Percentiles rank a stretch among this genome's conserved stretches.
phyloP scores from a whole-genome alignment of 1,140 invertebrate genomes.

The Papilio dardanus region DNA sequence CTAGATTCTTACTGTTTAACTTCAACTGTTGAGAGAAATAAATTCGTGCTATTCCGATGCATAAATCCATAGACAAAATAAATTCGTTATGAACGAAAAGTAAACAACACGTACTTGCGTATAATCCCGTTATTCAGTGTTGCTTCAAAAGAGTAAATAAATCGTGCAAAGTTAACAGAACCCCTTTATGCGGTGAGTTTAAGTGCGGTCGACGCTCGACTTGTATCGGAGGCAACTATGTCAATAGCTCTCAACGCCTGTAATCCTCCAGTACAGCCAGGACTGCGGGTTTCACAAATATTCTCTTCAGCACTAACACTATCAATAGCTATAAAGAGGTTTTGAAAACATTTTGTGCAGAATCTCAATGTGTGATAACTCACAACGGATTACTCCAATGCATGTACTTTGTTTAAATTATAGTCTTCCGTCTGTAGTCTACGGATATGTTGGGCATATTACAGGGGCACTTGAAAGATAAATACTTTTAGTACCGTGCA shows the following conservation, averaged over 20 bases:
- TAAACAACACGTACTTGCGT: neutral
- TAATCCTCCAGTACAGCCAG: neutral
- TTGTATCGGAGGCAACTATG: conserved; percentile 16
- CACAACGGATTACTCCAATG: too few relatives aligned
- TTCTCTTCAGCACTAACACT: too few relatives aligned
- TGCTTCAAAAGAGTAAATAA: conserved; percentile 19
- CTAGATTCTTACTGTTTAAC: neutral
- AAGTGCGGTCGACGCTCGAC: neutral
- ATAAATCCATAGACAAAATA: neutral
- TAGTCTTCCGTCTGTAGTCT: too few relatives aligned
- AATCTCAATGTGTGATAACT: too few relatives aligned
- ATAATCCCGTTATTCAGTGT: neutral
- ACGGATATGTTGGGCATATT: too few relatives aligned
- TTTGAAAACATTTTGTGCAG: too few relatives aligned
- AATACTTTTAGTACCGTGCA: too few relatives aligned
- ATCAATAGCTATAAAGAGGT: too few relatives aligned
- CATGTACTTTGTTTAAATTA: too few relatives aligned
- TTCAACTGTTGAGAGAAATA: neutral
- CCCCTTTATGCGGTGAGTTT: neutral
- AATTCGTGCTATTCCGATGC: neutral
- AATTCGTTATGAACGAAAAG: neutral
- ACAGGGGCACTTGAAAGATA: too few relatives aligned
- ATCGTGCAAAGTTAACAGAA: neutral
- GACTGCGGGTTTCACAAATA: neutral
- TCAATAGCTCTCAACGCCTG: conserved; percentile 3